Base-by-base conservation (phyloP, 2,113 vertebrate genomes). In the Ceratotherium simum region DNA sequence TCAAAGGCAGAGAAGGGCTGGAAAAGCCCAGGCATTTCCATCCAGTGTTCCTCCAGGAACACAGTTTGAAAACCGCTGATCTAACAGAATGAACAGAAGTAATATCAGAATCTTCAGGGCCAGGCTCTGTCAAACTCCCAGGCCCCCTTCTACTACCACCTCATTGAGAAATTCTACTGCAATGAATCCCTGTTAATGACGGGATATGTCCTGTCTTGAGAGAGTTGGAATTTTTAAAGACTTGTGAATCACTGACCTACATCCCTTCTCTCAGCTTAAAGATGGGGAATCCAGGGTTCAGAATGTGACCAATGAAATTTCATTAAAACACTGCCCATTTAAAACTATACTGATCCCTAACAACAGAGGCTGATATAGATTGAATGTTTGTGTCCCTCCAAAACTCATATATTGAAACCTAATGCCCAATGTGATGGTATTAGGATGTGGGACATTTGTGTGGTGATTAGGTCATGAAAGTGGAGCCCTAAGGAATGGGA, bases 281-380 rank as follows among this genome's bases (percentile, higher is more conserved):
- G 36, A 82, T 86, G 84, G n/a, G 46, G 31, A 69, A 69, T 69
- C 17, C 36, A 54, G 27, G 69, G 14, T 42, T 83, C 64, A 65
- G 46, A 72, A 84, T 51, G 60, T 81, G 58, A 81, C 73, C n/a
- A 69, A 3, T 86, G 65, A 86, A 90, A 69, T n/a, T 42, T 54
- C 39, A 29, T 92, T 93, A 90, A 93, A 93, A 90, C 39, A 56
- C 27, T 76, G 31, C 36, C 81, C 33, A 54, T 69, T 85, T 75
- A 81, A 95, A 95, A 81, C 60, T 90, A 46, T 81, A 69, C 58
- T 62, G 6, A 93, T 69, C n/a, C n/a, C 60, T 93, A 69, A 65
- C 10, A 84, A 80, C 80, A 93, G 36, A 60, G 8, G 58, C 78
- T 65, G 29, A 20, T 56, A 27, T 72, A 51, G n/a, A 79, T 33